Conservation (phyloP, 2,113 vertebrate species). For the Lepus timidus region DNA sequence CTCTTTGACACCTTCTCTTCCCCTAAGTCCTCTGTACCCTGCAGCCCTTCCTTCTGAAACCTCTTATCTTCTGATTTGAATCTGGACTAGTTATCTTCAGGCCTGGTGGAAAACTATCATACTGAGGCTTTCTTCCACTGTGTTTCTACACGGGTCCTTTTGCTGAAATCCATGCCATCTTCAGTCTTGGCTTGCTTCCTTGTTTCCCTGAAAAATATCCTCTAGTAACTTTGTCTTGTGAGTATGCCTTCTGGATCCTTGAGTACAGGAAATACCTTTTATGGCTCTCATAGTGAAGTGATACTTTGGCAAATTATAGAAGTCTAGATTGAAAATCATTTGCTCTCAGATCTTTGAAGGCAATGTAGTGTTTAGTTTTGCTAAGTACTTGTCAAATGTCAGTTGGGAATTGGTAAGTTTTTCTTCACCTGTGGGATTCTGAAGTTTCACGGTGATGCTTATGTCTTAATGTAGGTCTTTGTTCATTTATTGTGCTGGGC, state of each 20-base stretch:
- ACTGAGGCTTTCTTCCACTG: background rate
- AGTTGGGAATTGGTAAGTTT: background rate
- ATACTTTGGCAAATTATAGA: background rate
- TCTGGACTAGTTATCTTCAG: background rate
- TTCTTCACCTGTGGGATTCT: background rate
- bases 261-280: background rate
- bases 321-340: conserved; percentile 28
- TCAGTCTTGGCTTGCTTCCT: background rate
- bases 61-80: background rate
- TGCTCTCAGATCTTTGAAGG: background rate
- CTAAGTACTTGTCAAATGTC: background rate
- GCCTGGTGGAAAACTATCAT: background rate
- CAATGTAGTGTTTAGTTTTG: background rate
- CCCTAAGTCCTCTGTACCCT: background rate
- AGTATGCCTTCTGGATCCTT: background rate
- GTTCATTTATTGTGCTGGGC: background rate
- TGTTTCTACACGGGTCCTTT: background rate
- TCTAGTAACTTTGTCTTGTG: background rate
- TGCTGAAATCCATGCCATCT: background rate
- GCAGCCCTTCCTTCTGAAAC: background rate
- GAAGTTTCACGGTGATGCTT: conserved; percentile 19
- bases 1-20: background rate
- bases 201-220: background rate
- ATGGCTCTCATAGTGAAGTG: background rate
- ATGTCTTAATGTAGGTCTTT: background rate